Conservation (phyloP, 2,888 invertebrate species). For the Ectemnius lituratus region DNA sequence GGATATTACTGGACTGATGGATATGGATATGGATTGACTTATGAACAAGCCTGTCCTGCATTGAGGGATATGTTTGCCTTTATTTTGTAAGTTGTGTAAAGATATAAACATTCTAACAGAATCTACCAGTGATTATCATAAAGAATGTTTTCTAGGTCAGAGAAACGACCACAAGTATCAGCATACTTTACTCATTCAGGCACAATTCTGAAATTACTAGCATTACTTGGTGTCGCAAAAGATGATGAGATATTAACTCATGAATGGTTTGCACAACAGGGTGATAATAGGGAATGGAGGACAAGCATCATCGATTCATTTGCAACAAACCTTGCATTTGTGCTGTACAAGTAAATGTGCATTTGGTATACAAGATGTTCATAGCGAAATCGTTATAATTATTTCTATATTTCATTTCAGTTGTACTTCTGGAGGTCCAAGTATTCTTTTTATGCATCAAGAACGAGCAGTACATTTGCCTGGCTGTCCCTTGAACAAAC, state of each 20-base stretch:
- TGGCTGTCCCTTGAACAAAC: slow-evolving; percentile 81
- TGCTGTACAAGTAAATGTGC: slow-evolving; percentile 82
- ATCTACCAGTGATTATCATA: slow-evolving; percentile 10
- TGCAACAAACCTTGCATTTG: slow-evolving; percentile 88
- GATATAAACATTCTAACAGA: background rate
- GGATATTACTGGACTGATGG: slow-evolving; percentile 91
- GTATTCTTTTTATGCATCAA: slow-evolving; percentile 85
- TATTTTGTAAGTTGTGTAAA: slow-evolving; percentile 81
- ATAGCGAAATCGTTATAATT: background rate
- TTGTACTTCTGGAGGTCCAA: slow-evolving; percentile 77
- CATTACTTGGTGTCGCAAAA: slow-evolving; percentile 86
- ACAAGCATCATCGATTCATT: slow-evolving; percentile 86
- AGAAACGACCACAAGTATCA: slow-evolving; percentile 78
- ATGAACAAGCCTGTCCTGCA: slow-evolving; percentile 87
- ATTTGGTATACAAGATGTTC: background rate
- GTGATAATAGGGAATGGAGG: slow-evolving; percentile 79
- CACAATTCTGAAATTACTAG: slow-evolving; percentile 86
- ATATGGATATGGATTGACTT: slow-evolving; percentile 86
- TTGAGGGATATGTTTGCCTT: slow-evolving; percentile 85
- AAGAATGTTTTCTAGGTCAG: slow-evolving; percentile 41
- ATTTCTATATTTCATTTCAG: slow-evolving; percentile 74
- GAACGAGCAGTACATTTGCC: slow-evolving; percentile 85
- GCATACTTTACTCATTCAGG: slow-evolving; percentile 92
- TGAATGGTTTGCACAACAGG: slow-evolving; percentile 77
- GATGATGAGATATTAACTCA: slow-evolving; percentile 82